Base-by-base conservation (phyloP, 1,140 invertebrate genomes). In the Drosophila ironensis region DNA sequence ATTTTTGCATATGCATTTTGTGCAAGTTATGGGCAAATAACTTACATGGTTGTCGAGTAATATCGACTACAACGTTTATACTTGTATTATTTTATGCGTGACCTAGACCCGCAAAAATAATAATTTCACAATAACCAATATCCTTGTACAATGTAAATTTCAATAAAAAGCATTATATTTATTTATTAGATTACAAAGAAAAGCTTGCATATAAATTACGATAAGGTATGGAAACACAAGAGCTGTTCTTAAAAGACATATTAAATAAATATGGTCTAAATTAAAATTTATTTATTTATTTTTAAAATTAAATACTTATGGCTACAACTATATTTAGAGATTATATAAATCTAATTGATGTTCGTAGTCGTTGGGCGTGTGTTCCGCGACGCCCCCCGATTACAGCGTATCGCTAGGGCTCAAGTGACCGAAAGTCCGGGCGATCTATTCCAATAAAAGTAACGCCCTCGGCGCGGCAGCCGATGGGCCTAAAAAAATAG, bases 231-330 rank as follows among this genome's bases (percentile, higher is more conserved):
- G 56, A 86, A 86, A 86, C 80, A 86, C 80, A 86, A 86, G 81
- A 86, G 80, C 80, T 86, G 80, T 86, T 86, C 80, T 86, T 86
- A 86, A 86, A 86, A 75, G 80, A 86, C 71, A 75, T 86, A 80
- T 75, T 44, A 75, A 86, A 86, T 87, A 86, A 86, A 86, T 87
- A 86, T 64, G 71, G 63, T 86, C 80, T 87, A 86, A 84, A 86
- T 87, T 86, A 86, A 87, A 86, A 86, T 86, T 86, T 86, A 86
- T 86, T 86, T 86, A 86, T 86, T 86, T 84, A 82, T 84, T 82
- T 78, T 78, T 82, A 78, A 78, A 82, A 78, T 86, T 86, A 86
- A 86, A 86, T 86, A 86, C 80, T 86, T 86, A 87, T 46, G 61
- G 30, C 77, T 86, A 84, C 51, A 86, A 74, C 74, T 86, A 86